Conservation (phyloP, 2,888 invertebrate species). For the Amphipyra berbera region DNA sequence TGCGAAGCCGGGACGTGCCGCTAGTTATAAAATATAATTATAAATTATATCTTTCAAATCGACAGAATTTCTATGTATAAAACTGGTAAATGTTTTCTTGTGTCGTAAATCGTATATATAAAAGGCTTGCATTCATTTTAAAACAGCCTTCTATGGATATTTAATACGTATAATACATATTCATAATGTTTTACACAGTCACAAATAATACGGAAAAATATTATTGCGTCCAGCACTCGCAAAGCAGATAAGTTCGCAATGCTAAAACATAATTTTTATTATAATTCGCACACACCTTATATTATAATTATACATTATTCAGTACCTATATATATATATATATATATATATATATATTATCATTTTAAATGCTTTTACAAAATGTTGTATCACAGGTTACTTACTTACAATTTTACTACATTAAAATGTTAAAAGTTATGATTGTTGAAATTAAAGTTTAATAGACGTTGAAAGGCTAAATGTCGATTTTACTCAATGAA, state of each 20-base stretch:
- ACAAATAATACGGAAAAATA: constrained; percentile 35
- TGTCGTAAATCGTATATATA: constrained; percentile 38
- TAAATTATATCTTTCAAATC: neutral
- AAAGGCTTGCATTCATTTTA: constrained; percentile 20
- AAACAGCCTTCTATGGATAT: constrained; percentile 31
- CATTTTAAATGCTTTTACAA: constrained; percentile 32
- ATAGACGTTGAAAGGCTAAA: constrained; percentile 11
- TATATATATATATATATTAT: constrained; percentile 34
- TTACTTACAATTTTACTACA: constrained; percentile 28
- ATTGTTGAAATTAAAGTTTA: constrained; percentile 12
- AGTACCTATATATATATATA: too few relatives aligned
- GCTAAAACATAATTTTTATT: constrained; percentile 47
- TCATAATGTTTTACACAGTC: constrained; percentile 41
- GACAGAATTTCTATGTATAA: constrained; percentile 4
- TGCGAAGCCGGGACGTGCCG: too few relatives aligned
- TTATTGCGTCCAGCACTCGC: constrained; percentile 52
- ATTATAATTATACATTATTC: constrained; percentile 41
- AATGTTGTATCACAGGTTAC: constrained; percentile 54
- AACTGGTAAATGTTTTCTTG: constrained; percentile 44
- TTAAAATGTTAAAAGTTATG: constrained; percentile 21
- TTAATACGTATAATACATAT: constrained; percentile 40
- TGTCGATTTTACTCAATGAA: constrained; percentile 12
- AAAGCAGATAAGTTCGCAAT: constrained; percentile 59
- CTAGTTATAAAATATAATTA: neutral
- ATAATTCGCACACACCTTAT: constrained; percentile 55